These are phyloP conservation scores for Brachyhypopomus occidentalis DNA, from an alignment of 2,113 vertebrate genomes.

Conservation along the genomic window DNA sequence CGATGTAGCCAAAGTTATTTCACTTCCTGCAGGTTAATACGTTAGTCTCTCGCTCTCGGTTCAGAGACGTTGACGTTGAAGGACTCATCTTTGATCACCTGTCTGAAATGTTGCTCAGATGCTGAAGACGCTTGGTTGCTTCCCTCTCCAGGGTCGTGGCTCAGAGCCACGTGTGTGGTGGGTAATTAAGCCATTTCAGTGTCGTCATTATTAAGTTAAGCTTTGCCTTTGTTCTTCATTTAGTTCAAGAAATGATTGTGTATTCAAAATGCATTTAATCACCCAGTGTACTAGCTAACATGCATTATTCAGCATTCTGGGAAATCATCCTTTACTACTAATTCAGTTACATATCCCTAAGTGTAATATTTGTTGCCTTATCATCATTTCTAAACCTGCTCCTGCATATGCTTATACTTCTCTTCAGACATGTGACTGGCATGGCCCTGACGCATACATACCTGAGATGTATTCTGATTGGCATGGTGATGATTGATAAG, in stretches of 20 bases:
- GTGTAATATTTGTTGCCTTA: conserved; percentile 65
- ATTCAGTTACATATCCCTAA: conserved; percentile 56
- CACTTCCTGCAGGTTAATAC: conserved; percentile 53
- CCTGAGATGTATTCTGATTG: conserved; percentile 11
- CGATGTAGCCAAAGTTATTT: conserved; percentile 77
- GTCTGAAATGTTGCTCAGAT: conserved; percentile 54
- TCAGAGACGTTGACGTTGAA: conserved; percentile 25
- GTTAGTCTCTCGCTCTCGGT: conserved; percentile 31
- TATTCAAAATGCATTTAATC: conserved; percentile 50
- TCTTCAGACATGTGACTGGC: conserved; percentile 8
- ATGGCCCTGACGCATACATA: conserved; percentile 10
- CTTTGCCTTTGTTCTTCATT: conserved; percentile 58
- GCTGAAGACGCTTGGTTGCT: conserved; percentile 34
- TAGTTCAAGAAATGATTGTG: conserved; percentile 20
- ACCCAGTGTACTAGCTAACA: conserved; percentile 50
- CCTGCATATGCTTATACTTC: not conserved
- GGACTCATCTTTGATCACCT: conserved; percentile 33
- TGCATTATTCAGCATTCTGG: conserved; percentile 47
- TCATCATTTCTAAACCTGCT: conserved; percentile 49
- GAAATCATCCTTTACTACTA: conserved; percentile 54
- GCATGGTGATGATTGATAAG: not conserved
- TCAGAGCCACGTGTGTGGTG: conserved; percentile 25
- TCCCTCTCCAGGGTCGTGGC: conserved; percentile 44
- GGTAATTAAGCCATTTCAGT: conserved; percentile 25
- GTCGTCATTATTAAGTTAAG: conserved; percentile 7